A percentile compares a stretch with the other conserved stretches of the same genome.
phyloP scores from a whole-genome alignment of 2,888 invertebrate species.

The Cyrtodaria siliqua region DNA sequence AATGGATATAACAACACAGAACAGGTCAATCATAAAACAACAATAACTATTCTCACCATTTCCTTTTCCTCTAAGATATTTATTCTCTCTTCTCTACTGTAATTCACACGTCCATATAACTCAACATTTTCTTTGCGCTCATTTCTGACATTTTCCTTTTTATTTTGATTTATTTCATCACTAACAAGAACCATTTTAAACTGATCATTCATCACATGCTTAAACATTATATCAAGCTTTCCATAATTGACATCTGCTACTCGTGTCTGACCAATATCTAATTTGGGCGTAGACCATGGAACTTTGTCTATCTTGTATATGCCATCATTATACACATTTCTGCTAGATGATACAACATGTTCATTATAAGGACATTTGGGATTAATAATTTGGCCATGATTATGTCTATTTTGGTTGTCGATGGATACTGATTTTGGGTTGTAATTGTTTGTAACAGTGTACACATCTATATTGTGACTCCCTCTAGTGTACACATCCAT shows the following conservation, averaged over 20 bases:
- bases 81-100: conserved; percentile 36
- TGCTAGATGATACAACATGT: neutral
- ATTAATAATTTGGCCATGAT: neutral
- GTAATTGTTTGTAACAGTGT: conserved; percentile 1
- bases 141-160: conserved; percentile 5
- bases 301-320: conserved; percentile 12
- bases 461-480: conserved; percentile 14
- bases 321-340: conserved; percentile 12
- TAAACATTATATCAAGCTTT: conserved; percentile 68
- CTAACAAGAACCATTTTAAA: conserved; percentile 69
- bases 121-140: neutral
- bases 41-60: conserved; percentile 33
- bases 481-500: too few species aligned
- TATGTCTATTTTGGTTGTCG: too few species aligned
- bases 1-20: too few species aligned
- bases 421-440: too few species aligned
- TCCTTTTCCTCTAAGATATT: conserved; percentile 40
- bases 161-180: conserved; percentile 56
- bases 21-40: conserved; percentile 2
- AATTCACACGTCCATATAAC: neutral
- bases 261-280: neutral
- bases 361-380: neutral
- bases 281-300: too few species aligned
- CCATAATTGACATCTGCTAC: conserved; percentile 41
- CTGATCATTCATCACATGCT: conserved; percentile 64